Base-by-base conservation (phyloP, 23 tunicate species). In the Trididemnum nubilum region DNA sequence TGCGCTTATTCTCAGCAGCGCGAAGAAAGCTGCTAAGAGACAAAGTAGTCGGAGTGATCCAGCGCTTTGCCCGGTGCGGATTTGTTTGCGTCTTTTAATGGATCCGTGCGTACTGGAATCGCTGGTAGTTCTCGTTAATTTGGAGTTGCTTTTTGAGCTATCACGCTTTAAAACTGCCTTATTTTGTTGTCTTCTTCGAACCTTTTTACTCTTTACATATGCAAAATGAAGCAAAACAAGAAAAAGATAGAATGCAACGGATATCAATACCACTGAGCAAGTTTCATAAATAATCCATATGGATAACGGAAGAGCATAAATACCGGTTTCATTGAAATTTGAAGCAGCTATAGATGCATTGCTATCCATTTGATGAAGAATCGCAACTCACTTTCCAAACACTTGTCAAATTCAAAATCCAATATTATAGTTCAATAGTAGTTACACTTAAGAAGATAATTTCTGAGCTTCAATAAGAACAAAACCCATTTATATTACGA, bases 61-160 rank as follows among this genome's bases (percentile, higher is more conserved):
- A 2, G 88, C 88, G 0, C 82, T 36, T 31, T 77, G 40, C 37
- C 88, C 88, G 1, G 88, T 85, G 39, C 88, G 67, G 31, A 59
- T 72, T 21, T 51, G 65, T 44, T 67, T 39, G 12, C 52, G 31
- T 12, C 52, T 64, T 65, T 22, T 76, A 2, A 51, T 61, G 26
- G 26, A 61, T 3, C 26, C 5, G 29, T 61, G 26, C n/a, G 33
- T 33, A 21, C 61, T 36, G 33, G 32, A 9, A 1, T 44, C 51
- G 31, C 77, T 66, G n/a, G n/a, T n/a, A n/a, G n/a, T n/a, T n/a
- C n/a, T n/a, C n/a, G n/a, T n/a, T n/a, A n/a, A n/a, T n/a, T n/a
- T n/a, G 23, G 26, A 71, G 50, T 30, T 78, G 15, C 85, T 65
- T 29, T 35, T 38, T 39, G 49, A 25, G 36, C 73, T 83, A 44